These are phyloP conservation scores for Heteractis magnifica DNA, from an alignment of 92 coral and sea anemone genomes.

Conservation along the genomic window DNA sequence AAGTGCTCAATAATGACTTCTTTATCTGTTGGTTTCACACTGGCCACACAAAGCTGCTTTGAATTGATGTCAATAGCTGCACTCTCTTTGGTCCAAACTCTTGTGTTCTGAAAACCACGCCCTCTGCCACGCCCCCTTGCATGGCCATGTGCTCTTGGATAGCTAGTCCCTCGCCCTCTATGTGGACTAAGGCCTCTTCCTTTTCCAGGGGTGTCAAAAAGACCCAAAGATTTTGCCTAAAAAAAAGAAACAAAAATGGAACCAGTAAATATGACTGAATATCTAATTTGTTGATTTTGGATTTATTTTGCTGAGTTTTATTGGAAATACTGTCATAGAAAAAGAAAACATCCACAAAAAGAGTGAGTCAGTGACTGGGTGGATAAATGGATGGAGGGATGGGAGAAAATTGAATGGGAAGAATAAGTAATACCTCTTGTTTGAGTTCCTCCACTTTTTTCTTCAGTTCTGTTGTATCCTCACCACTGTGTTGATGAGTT, in stretches of 20 bases:
- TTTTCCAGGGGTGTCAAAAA: slow-evolving; percentile 65
- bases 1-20: slow-evolving; percentile 76
- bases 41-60: slow-evolving; percentile 79
- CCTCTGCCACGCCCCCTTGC: slow-evolving; percentile 85
- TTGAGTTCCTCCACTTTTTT: slow-evolving; percentile 95
- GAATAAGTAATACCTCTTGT: slow-evolving; percentile 74
- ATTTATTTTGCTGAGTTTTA: too few relatives aligned
- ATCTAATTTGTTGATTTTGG: not conserved
- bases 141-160: slow-evolving; percentile 42
- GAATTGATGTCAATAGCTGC: slow-evolving; percentile 81
- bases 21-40: slow-evolving; percentile 64
- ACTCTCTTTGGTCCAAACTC: slow-evolving; percentile 86
- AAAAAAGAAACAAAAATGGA: not conserved
- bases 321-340: not conserved
- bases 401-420: not conserved
- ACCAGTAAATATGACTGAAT: not conserved
- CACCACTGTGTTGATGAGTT: slow-evolving; percentile 93
- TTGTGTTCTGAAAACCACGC: slow-evolving; percentile 63
- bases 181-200: slow-evolving; percentile 63
- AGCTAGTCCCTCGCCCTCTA: slow-evolving; percentile 29
- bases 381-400: not conserved
- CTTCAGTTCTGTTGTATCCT: slow-evolving; percentile 93
- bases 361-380: not conserved
- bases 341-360: slow-evolving; percentile 29
- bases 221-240: slow-evolving; percentile 94